Base-by-base conservation (phyloP, 2,797 vertebrate genomes). In the Pipistrellus pipistrellus region DNA sequence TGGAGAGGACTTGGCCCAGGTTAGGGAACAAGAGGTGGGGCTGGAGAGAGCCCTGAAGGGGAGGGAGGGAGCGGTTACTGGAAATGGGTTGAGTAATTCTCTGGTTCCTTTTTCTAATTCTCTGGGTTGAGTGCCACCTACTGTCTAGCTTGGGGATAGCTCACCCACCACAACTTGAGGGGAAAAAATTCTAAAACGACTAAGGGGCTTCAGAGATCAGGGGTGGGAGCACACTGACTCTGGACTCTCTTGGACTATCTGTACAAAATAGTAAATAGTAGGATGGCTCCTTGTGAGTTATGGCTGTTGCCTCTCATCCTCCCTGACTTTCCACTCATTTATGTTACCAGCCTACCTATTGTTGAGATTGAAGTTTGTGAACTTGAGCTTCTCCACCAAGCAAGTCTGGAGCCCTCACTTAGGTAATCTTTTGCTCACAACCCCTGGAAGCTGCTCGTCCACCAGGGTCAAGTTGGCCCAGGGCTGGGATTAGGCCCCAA, bases 51-150 rank as follows among this genome's bases (percentile, higher is more conserved):
- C 81, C 75, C 55, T 51, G 35, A 18, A 30, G 82, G 77, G 93
- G 93, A 38, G 32, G 78, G 80, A 85, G 71, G 81, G 66, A 69
- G 88, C 83, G 92, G 76, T 97, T 97, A 93, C 96, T 96, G 97
- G 95, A 97, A 97, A 87, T 30, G 88, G 48, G 41, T 93, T 89
- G n/a, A 73, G 95, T 44, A 95, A 95, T 14, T 46, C 38, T 21
- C 11, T 6, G 0, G 38, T 87, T 96, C 75, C 55, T 57, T 68
- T 88, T 62, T 15, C 71, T 11, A 76, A 76, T 30, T 46, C 41
- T 11, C 91, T 73, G 62, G 53, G 27, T 51, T 62, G 59, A n/a
- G 80, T 13, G 68, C 96, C 97, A 95, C 77, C 97, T 97, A 78
- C 96, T 92, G 97, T 86, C 88, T 30, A 30, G n/a, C 3, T 32